Conservation (phyloP, 1,140 invertebrate species). For the Rhyacophila brunnea region DNA sequence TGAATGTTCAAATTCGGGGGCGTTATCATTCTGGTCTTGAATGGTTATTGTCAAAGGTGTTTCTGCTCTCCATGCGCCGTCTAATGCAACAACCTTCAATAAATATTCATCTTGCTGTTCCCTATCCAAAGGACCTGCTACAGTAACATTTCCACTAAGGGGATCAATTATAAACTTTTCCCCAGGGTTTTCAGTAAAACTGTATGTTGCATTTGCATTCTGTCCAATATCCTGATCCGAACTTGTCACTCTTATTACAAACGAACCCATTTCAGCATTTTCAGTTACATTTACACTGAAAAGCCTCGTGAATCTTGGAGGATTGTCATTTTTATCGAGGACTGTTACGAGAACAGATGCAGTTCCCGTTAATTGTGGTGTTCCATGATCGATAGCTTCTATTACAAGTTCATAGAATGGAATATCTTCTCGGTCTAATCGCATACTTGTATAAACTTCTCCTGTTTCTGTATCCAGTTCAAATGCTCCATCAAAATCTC, state of each 20-base stretch:
- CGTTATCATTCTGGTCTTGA: slow-evolving; percentile 93
- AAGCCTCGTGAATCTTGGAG: slow-evolving; percentile 86
- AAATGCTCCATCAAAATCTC: slow-evolving; percentile 77
- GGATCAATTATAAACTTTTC: slow-evolving; percentile 87
- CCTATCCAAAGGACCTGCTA: slow-evolving; percentile 78
- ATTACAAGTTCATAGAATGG: slow-evolving; percentile 80
- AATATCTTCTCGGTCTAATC: slow-evolving; percentile 88
- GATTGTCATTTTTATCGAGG: slow-evolving; percentile 93
- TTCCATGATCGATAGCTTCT: slow-evolving; percentile 84
- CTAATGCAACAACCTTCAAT: slow-evolving; percentile 80
- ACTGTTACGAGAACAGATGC: slow-evolving; percentile 83
- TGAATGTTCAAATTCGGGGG: slow-evolving; percentile 85
- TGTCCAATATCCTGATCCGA: slow-evolving; percentile 83
- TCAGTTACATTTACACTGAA: slow-evolving; percentile 95
- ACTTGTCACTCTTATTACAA: slow-evolving; percentile 90
- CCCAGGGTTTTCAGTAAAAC: slow-evolving; percentile 84
- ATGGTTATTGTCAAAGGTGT: slow-evolving; percentile 89
- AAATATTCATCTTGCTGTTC: slow-evolving; percentile 91
- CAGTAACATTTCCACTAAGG: slow-evolving; percentile 86
- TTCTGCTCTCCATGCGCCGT: slow-evolving; percentile 86
- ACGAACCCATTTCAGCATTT: slow-evolving; percentile 88
- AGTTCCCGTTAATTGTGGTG: slow-evolving; percentile 76
- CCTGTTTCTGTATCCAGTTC: slow-evolving; percentile 77
- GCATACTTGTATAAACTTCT: slow-evolving; percentile 79
- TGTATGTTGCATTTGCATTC: slow-evolving; percentile 88